Evolutionary conservation across 2,888 invertebrate genomes (phyloP), one percentile per base, ranked within the genome.

Genomic region (Vandiemenella viatica): DNA sequence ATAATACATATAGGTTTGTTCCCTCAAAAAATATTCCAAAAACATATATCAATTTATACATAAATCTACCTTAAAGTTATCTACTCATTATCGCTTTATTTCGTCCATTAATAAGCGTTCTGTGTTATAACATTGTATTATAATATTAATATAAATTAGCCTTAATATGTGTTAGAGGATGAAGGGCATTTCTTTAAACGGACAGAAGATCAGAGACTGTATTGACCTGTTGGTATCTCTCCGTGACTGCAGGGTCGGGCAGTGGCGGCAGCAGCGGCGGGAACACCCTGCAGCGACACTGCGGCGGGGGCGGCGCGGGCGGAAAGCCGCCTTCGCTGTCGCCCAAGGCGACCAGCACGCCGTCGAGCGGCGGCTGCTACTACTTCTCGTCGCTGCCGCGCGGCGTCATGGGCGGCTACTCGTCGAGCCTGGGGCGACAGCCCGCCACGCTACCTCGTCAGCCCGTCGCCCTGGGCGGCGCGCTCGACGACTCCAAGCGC

Each of bases 381-480:
- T 66, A 65, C 52, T 72, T 70, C 60, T 71, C 71, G 23, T 72
- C 72, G 0, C 59, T 72, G 15, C 72, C 72, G 1, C 62, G 72
- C 1, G 71, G 71, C 15, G 65, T 68, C 2, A 61, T 67, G 47
- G 65, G 68, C 6, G 50, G 49, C 21, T 68, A 70, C 55, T 67
- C 67, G 22, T 66, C 67, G 22, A 69, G 67, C 46, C 60, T 70
- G 26, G 68, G 66, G 21, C 62, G 69, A 46, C n/a, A n/a, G n/a
- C 70, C 70, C 5, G 70, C 69, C 13, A 71, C 70, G 1, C 58
- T 70, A 6, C 70, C 70, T 2, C 62, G 70, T n/a, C 66, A 70
- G 53, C 70, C 70, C 1, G 57, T 70, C 15, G 68, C 67, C 38
- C 63, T 65, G 43, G 62, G 65, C 37, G 62, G 65, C 6, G 63